These are phyloP conservation scores for Muscicapa adusta DNA, from an alignment of 2,113 vertebrate genomes.

Conservation along the genomic window DNA sequence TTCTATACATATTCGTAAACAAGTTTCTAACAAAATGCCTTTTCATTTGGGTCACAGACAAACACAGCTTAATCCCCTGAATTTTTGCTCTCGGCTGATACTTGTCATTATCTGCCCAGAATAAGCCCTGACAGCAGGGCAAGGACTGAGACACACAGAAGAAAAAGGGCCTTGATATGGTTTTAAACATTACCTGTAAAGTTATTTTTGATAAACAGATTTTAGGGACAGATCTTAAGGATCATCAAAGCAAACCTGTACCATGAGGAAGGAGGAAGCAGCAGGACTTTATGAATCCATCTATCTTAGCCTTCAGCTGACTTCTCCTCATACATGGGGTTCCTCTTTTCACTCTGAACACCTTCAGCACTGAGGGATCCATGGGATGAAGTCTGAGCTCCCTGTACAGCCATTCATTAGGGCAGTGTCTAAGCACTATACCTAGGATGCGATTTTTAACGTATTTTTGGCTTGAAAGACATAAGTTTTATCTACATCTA, in stretches of 20 bases:
- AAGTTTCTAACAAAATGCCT: neutral
- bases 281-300: neutral
- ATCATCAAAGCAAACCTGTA: neutral
- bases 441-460: neutral
- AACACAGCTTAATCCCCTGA: neutral
- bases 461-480: neutral
- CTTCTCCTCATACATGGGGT: neutral
- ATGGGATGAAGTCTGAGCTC: neutral
- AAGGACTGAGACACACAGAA: neutral
- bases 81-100: neutral
- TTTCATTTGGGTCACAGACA: neutral
- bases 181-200: neutral
- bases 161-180: neutral
- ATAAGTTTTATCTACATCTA: neutral
- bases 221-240: neutral
- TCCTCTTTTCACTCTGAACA: neutral
- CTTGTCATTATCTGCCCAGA: neutral
- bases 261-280: neutral
- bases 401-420: neutral
- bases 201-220: neutral
- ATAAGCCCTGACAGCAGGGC: neutral
- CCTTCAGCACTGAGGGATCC: neutral
- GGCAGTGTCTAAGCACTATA: neutral
- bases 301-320: neutral
- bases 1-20: neutral